phyloP scores from a whole-genome alignment of 1,140 invertebrate species.

The Fopius arisanus region DNA sequence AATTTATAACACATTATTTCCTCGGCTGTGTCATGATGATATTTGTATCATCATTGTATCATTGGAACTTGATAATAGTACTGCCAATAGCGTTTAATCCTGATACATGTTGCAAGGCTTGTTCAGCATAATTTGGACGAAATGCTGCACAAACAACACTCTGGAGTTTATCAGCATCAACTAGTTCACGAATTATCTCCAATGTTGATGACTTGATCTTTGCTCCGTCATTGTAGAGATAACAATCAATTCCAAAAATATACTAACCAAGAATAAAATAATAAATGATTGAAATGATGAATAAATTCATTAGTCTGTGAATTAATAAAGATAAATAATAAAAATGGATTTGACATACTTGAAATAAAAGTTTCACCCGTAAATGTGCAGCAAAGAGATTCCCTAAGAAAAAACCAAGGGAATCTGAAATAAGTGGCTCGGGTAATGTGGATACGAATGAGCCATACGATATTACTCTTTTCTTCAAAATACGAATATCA shows the following conservation, averaged over 20 bases:
- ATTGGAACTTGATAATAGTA: constrained; percentile 76
- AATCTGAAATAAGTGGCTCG: constrained; percentile 66
- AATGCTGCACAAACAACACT: constrained; percentile 73
- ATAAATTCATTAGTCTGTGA: neutral
- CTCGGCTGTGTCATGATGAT: neutral
- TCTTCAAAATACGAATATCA: constrained; percentile 59
- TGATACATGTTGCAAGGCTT: constrained; percentile 73
- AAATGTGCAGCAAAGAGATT: constrained; percentile 63
- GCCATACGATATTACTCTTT: constrained; percentile 60
- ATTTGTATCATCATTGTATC: too few species aligned
- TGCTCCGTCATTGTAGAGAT: constrained; percentile 61
- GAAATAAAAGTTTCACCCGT: constrained; percentile 58
- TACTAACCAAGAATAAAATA: constrained; percentile 42
- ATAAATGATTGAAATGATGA: constrained; percentile 5
- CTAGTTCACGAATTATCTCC: constrained; percentile 63
- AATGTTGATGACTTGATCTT: constrained; percentile 63
- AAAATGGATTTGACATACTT: constrained; percentile 49
- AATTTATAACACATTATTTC: neutral
- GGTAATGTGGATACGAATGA: constrained; percentile 64
- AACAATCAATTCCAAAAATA: constrained; percentile 53
- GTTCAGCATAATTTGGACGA: constrained; percentile 73
- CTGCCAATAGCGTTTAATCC: constrained; percentile 75
- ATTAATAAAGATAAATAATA: constrained; percentile 17
- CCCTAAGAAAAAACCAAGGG: constrained; percentile 66
- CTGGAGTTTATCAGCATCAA: constrained; percentile 67